Conservation (phyloP, 2,113 vertebrate species). For the Pachycephala philippinensis region DNA sequence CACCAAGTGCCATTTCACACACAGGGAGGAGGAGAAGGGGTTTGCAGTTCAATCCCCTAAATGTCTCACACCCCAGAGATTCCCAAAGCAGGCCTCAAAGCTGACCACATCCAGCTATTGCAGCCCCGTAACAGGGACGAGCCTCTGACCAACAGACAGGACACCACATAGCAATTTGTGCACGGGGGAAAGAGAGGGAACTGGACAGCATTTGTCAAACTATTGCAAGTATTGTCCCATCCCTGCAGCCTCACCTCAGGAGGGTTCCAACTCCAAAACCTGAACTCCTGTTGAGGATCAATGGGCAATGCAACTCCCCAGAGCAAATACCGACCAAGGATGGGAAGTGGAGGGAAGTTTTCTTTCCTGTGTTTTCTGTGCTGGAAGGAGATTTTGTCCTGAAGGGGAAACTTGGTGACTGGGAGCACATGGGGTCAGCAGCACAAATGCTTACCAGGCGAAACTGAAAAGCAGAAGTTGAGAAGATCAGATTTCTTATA, state of each 20-base stretch:
- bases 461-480: background rate
- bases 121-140: accelerated
- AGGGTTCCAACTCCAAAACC: background rate
- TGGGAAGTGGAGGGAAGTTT: background rate
- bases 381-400: background rate
- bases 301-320: background rate
- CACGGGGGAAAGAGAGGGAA: accelerated
- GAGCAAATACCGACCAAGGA: background rate
- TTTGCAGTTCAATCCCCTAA: background rate
- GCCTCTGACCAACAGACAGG: background rate
- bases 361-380: background rate
- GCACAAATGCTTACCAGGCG: accelerated
- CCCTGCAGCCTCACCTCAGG: background rate
- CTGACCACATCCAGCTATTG: accelerated
- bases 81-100: background rate
- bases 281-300: background rate
- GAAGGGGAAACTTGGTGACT: background rate
- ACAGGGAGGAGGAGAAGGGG: background rate
- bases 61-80: background rate
- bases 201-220: background rate
- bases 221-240: too few species aligned
- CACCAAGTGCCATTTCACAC: background rate
- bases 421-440: background rate
- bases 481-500: background rate
- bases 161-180: background rate